Evolutionary conservation across 2,797 vertebrate species (phyloP), one percentile per base, ranked within the genome.

Genomic region (Aplochiton taeniatus): DNA sequence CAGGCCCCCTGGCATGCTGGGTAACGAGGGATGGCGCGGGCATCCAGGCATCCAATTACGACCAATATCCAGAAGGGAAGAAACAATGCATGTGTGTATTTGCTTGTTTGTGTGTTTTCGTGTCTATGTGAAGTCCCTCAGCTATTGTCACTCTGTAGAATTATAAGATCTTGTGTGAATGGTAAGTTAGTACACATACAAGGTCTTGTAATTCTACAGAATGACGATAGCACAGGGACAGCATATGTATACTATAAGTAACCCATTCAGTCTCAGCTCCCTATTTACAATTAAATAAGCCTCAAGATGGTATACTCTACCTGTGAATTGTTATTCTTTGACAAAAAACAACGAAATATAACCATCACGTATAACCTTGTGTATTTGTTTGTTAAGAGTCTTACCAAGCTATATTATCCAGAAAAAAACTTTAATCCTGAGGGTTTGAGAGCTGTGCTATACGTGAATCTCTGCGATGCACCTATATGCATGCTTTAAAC

Each of bases 1-100:
- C 71, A 75, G n/a, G 82, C 81, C 84, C 64, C 69, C 65, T 76
- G 85, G 88, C 89, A 90, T 90, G 85, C 68, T 73, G 85, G 90
- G 87, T 90, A 92, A 91, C 83, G 85, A 89, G 86, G 77, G 79
- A 82, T 79, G 80, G 80, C 69, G 73, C 78, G 76, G 74, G 73
- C 80, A 79, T 84, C 73, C 65, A 75, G 77, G 84, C 73, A 58
- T 87, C 83, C 48, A 17, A 75, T 86, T 88, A 84, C 86, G 47
- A 70, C 69, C 76, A 82, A 84, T 87, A 81, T 84, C 86, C 81
- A 82, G 85, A 82, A 85, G 80, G 87, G 83, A 83, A 70, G 76
- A 76, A 74, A 76, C 66, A 65, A 76, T 66, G 77, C 13, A 67
- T 73, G 70, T 65, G 62, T 60, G 12, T 87, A 77, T 88, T 81